These are phyloP conservation scores for Chirona hameri DNA, from an alignment of 2,888 invertebrate species.

Conservation along the genomic window DNA sequence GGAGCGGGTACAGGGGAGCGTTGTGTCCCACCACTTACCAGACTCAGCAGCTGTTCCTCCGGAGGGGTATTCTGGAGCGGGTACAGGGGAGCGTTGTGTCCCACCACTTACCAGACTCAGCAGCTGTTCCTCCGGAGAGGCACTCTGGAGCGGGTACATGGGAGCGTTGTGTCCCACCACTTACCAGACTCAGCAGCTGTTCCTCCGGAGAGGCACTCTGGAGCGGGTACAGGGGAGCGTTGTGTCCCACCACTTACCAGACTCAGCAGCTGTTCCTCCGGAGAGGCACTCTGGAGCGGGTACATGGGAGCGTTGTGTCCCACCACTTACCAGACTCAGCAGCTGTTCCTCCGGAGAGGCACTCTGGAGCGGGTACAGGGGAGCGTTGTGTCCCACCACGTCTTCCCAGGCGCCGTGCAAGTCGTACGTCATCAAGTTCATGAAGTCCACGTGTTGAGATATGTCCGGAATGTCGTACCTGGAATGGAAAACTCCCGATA, in stretches of 20 bases:
- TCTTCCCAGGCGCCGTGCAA: constrained; percentile 94
- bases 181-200: neutral
- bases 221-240: constrained; percentile 82
- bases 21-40: constrained; percentile 59
- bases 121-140: constrained; percentile 52
- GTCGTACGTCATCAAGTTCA: constrained; percentile 93
- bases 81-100: constrained; percentile 86
- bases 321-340: neutral
- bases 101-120: neutral
- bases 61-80: constrained; percentile 77
- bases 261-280: neutral
- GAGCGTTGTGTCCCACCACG: constrained; percentile 88
- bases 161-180: constrained; percentile 79
- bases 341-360: constrained; percentile 55
- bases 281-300: constrained; percentile 78
- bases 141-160: constrained; percentile 79
- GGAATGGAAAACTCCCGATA: neutral
- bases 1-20: constrained; percentile 81
- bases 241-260: constrained; percentile 54
- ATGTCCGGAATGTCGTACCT: constrained; percentile 88
- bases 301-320: constrained; percentile 88
- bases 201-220: constrained; percentile 66
- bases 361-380: constrained; percentile 80
- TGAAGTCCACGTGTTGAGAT: constrained; percentile 86
- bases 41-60: neutral